Evolutionary conservation across 2,888 invertebrate species (phyloP).

Genomic region (Cheilosia impressa): DNA sequence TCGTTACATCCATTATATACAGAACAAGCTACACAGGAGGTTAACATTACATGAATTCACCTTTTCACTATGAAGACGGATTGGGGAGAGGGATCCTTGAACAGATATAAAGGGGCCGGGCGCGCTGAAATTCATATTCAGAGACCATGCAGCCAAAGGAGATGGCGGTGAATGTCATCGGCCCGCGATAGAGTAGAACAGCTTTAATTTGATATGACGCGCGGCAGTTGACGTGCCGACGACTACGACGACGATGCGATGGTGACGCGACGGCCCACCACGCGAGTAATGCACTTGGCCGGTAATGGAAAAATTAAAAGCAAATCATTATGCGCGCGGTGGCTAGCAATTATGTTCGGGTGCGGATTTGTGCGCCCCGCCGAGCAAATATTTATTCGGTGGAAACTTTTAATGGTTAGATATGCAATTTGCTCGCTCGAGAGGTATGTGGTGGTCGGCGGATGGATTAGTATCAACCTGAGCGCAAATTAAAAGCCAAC

Average conservation of each 20-base stretch:
- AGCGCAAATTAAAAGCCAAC: background rate
- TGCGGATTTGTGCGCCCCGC: conserved; percentile 27
- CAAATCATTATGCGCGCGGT: conserved; percentile 42
- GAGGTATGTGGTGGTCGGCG: background rate
- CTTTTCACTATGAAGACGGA: background rate
- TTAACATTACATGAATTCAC: conserved; percentile 44
- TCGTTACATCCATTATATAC: conserved; percentile 10
- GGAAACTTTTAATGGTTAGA: conserved; percentile 60
- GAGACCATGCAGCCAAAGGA: background rate
- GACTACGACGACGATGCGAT: conserved; percentile 12
- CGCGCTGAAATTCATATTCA: background rate
- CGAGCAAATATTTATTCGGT: conserved; percentile 57
- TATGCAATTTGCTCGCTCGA: background rate
- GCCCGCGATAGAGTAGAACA: conserved; percentile 33
- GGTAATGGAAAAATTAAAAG: conserved; percentile 61
- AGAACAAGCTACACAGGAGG: conserved; percentile 35
- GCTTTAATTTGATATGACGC: conserved; percentile 42
- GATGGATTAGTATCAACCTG: conserved; percentile 14
- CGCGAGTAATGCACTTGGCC: conserved; percentile 52
- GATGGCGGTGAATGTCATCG: conserved; percentile 32
- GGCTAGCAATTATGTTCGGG: conserved; percentile 48
- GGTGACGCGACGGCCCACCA: conserved; percentile 7
- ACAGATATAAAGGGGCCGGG: conserved; percentile 13
- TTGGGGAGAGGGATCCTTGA: conserved; percentile 34
- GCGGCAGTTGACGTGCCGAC: background rate